These are phyloP conservation scores for Altica lythri DNA, from an alignment of 2,888 invertebrate genomes.

Conservation along the genomic window DNA sequence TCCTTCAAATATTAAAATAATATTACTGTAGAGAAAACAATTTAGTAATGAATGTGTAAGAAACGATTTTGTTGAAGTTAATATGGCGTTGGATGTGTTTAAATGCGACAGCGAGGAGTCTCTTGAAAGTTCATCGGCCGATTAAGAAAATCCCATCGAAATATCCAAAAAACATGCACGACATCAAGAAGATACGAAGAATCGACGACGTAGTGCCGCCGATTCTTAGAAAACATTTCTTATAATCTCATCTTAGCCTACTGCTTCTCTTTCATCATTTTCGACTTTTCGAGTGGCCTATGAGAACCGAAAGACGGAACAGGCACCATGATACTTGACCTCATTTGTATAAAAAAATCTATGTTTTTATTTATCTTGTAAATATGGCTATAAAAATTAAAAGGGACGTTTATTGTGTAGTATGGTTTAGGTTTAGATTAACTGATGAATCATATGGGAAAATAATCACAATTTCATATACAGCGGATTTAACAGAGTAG, in stretches of 20 bases:
- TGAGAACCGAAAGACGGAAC: neutral
- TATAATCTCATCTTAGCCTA: constrained; percentile 4
- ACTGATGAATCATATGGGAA: no score
- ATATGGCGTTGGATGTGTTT: no score
- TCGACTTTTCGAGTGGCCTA: constrained; percentile 2
- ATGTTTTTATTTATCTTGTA: no score
- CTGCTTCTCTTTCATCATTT: neutral
- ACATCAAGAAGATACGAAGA: constrained; percentile 3
- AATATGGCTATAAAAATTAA: no score
- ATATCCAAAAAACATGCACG: constrained; percentile 15
- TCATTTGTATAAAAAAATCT: neutral
- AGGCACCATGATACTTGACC: constrained; percentile 5
- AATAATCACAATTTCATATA: no score
- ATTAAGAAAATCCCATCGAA: constrained; percentile 27
- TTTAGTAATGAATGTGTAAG: no score
- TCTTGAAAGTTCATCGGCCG: constrained; percentile 22
- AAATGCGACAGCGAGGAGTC: constrained; percentile 15
- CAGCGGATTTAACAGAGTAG: no score
- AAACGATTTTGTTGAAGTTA: no score
- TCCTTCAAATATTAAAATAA: no score
- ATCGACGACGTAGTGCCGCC: constrained; percentile 3
- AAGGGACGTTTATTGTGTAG: no score
- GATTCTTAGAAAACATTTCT: constrained; percentile 23
- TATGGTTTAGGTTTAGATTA: no score
- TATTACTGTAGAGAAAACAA: no score